These are phyloP conservation scores for Anolis carolinensis DNA, from an alignment of 2,113 vertebrate species.

Conservation along the genomic window DNA sequence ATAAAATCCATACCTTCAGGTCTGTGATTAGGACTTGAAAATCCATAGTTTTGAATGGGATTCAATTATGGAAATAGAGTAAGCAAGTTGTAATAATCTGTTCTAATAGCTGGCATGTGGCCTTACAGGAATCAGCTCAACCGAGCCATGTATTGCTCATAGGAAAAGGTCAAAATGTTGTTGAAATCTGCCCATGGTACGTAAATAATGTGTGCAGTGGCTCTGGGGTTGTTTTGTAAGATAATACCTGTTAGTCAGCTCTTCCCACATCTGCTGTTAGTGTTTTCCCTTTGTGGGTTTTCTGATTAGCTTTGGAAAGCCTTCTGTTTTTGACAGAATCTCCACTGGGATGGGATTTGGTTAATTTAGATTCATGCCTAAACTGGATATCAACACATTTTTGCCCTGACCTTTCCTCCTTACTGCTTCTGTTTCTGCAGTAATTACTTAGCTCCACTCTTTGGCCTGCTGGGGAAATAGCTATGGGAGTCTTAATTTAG, in stretches of 20 bases:
- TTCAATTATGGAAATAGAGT: neutral
- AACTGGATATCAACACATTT: neutral
- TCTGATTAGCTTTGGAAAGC: neutral
- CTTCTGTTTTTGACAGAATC: neutral
- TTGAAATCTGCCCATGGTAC: neutral
- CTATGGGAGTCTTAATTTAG: neutral
- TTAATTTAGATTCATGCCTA: neutral
- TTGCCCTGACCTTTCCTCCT: neutral
- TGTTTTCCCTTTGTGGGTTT: neutral
- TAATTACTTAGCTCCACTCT: neutral
- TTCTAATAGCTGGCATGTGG: neutral
- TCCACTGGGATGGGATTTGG: neutral
- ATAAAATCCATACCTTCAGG: neutral
- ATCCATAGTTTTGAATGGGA: neutral
- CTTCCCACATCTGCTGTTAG: neutral
- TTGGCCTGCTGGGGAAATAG: neutral
- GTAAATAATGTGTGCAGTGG: neutral
- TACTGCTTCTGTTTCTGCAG: neutral
- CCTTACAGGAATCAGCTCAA: neutral
- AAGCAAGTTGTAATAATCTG: neutral
- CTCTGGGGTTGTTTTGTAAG: slow-evolving; percentile 13
- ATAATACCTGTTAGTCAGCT: neutral
- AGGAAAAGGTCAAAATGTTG: slow-evolving; percentile 13
- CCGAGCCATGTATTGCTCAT: neutral
- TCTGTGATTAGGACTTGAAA: neutral